phyloP scores from a whole-genome alignment of 2,113 vertebrate genomes.

The Illadopsis cleaveri region DNA sequence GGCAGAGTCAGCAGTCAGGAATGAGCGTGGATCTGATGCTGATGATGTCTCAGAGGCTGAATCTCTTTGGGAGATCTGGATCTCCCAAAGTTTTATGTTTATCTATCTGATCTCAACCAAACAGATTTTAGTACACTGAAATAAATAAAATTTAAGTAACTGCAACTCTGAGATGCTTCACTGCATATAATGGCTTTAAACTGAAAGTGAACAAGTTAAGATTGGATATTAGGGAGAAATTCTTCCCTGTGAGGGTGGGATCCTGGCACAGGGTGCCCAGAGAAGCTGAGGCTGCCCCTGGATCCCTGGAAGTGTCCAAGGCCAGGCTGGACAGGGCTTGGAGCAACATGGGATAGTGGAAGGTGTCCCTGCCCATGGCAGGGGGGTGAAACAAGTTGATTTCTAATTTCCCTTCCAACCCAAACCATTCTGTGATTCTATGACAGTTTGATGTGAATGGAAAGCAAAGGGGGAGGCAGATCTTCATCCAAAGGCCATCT shows the following conservation, averaged over 20 bases:
- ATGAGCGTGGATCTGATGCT: not conserved
- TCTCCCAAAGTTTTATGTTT: not conserved
- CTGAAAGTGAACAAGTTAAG: not conserved
- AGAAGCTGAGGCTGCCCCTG: not conserved
- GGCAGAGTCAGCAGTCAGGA: not conserved
- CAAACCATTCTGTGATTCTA: not conserved
- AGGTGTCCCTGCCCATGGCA: not conserved
- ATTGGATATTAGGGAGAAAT: not conserved
- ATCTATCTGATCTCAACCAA: not conserved
- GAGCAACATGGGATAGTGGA: fast-evolving
- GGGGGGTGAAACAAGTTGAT: fast-evolving
- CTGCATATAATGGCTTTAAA: not conserved
- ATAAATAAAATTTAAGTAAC: not conserved
- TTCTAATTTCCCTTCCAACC: not conserved
- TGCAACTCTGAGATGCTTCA: not conserved
- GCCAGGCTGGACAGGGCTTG: fast-evolving
- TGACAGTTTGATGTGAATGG: not conserved
- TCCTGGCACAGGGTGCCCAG: not conserved
- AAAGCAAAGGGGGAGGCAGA: not conserved
- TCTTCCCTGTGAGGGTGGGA: not conserved
- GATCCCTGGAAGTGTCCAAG: not conserved
- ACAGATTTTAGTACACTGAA: not conserved
- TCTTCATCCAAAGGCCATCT: not conserved
- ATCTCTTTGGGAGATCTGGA: not conserved
- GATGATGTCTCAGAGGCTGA: not conserved